phyloP scores from a whole-genome alignment of 2,888 invertebrate genomes.

The Dorcus hopei region DNA sequence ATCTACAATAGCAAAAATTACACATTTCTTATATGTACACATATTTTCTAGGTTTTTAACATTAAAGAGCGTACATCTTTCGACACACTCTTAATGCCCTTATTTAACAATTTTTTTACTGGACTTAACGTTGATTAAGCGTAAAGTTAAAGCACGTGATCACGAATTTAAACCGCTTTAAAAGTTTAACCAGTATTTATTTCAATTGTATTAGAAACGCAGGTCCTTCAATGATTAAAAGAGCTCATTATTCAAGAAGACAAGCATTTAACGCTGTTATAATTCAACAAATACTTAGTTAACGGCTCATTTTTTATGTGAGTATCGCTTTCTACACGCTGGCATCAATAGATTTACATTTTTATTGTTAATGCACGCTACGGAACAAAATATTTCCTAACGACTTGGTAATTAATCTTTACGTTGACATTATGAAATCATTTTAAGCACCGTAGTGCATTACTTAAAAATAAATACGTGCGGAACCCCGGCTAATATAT shows the following conservation, averaged over 20 bases:
- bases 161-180: too few species aligned
- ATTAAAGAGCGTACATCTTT: too few species aligned
- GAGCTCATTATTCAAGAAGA: constrained; percentile 3
- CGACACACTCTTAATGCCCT: too few species aligned
- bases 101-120: too few species aligned
- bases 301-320: not conserved
- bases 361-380: constrained; percentile 8
- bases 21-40: too few species aligned
- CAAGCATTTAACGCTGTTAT: constrained; percentile 8
- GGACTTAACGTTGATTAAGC: too few species aligned
- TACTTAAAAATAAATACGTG: constrained; percentile 20
- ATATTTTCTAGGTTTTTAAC: too few species aligned
- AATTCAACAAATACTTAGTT: constrained; percentile 10
- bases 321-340: constrained; percentile 4
- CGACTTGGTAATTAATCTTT: constrained; percentile 14
- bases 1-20: too few species aligned
- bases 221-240: not conserved
- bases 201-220: too few species aligned
- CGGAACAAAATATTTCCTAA: constrained; percentile 14
- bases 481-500: constrained; percentile 26
- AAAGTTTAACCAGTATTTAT: too few species aligned
- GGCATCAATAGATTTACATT: constrained; percentile 11
- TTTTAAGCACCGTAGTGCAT: constrained; percentile 10
- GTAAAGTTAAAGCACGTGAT: too few species aligned
- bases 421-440: constrained; percentile 20